phyloP scores from a whole-genome alignment of 2,113 vertebrate genomes.

The Mesembrinibis cayennensis region DNA sequence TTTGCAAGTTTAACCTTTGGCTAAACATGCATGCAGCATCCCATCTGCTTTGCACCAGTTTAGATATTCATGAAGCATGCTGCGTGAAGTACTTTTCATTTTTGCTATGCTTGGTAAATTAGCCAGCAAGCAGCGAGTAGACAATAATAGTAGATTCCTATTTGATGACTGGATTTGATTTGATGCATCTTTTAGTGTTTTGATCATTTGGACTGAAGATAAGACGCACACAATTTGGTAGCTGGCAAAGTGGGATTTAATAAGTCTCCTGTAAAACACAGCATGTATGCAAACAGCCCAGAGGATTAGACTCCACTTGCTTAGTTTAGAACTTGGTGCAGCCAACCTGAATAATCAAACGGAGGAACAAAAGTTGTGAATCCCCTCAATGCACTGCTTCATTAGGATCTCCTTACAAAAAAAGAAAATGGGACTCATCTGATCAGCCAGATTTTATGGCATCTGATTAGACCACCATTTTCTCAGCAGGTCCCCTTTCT shows the following conservation, averaged over 20 bases:
- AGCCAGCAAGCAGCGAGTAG: slow-evolving; percentile 17
- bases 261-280: slow-evolving; percentile 68
- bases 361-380: slow-evolving; percentile 84
- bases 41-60: not conserved
- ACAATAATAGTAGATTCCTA: slow-evolving; percentile 9
- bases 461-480: slow-evolving; percentile 99
- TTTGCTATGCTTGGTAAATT: slow-evolving; percentile 42
- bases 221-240: slow-evolving; percentile 38
- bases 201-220: slow-evolving; percentile 33
- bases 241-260: slow-evolving; percentile 70
- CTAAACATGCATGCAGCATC: not conserved
- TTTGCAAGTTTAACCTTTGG: not conserved
- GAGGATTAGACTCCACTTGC: slow-evolving; percentile 82
- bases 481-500: slow-evolving; percentile 94
- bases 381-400: slow-evolving; percentile 79
- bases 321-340: slow-evolving; percentile 88
- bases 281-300: slow-evolving; percentile 85
- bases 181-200: slow-evolving; percentile 18
- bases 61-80: not conserved
- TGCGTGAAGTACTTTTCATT: not conserved
- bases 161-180: slow-evolving; percentile 26
- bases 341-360: slow-evolving; percentile 94
- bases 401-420: slow-evolving; percentile 89
- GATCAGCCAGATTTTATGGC: slow-evolving; percentile 93
- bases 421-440: slow-evolving; percentile 82